phyloP scores from a whole-genome alignment of 2,797 vertebrate species.

The Crocodylus rhombifer region DNA sequence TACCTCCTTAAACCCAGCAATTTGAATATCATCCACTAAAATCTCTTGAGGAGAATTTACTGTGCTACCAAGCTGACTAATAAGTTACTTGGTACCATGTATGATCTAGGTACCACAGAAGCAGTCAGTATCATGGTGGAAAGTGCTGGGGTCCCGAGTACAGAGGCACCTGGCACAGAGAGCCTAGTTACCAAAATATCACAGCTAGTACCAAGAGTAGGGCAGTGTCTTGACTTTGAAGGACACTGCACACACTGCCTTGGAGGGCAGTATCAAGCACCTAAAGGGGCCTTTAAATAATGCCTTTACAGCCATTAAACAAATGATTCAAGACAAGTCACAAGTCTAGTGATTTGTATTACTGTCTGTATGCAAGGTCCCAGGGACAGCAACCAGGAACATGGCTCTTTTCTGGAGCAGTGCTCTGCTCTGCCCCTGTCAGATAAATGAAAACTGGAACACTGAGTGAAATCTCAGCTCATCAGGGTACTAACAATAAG shows the following conservation, averaged over 20 bases:
- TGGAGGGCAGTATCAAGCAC: background rate
- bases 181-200: too few relatives aligned
- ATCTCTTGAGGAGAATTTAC: background rate
- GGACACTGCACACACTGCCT: background rate
- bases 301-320: background rate
- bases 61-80: background rate
- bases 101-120: background rate
- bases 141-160: background rate
- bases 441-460: background rate
- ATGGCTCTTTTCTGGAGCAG: background rate
- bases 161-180: background rate
- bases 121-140: background rate
- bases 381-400: background rate
- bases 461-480: background rate
- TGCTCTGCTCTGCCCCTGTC: background rate
- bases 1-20: background rate
- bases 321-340: background rate
- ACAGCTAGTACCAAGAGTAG: background rate
- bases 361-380: background rate
- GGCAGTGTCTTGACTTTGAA: background rate
- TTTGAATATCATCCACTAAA: background rate
- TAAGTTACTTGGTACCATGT: background rate
- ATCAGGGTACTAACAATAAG: background rate
- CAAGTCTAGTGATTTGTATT: background rate
- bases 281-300: background rate